phyloP scores from a whole-genome alignment of 64 coral and sea anemone species.

The Montipora efflorescens region DNA sequence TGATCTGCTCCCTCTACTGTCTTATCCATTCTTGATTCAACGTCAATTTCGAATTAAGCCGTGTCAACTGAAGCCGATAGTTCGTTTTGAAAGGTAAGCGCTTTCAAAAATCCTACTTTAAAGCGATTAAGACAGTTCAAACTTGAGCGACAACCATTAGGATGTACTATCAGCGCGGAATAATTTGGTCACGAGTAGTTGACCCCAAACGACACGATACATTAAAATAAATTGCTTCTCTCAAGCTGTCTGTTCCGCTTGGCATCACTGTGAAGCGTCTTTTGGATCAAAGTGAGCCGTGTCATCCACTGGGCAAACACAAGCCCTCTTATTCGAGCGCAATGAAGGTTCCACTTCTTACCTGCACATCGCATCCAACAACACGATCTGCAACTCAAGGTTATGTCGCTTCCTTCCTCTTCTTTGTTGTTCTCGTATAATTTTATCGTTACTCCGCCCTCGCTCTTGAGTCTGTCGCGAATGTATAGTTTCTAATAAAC shows the following conservation, averaged over 20 bases:
- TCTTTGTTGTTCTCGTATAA: slow-evolving; percentile 6
- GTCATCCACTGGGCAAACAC: background rate
- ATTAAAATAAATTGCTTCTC: background rate
- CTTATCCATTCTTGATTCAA: slow-evolving; percentile 3
- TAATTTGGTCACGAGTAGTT: slow-evolving; percentile 43
- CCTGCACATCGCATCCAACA: background rate
- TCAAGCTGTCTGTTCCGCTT: slow-evolving; percentile 4
- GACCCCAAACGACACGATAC: slow-evolving; percentile 21
- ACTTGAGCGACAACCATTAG: slow-evolving; percentile 16
- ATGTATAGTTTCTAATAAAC: background rate
- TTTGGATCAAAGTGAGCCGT: background rate
- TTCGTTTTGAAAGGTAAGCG: background rate
- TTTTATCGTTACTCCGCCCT: slow-evolving; percentile 26
- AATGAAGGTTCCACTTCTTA: background rate
- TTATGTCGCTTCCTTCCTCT: slow-evolving; percentile 11
- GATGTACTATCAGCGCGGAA: background rate
- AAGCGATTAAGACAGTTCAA: background rate
- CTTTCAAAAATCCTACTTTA: background rate
- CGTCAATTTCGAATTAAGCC: background rate
- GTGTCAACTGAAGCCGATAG: background rate
- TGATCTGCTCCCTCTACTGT: background rate
- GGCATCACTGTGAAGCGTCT: background rate
- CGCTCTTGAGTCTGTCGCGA: slow-evolving; percentile 38
- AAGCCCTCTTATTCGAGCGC: background rate
- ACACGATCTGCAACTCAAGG: background rate